Conservation (phyloP, 2,797 vertebrate species). For the Phrynocephalus guinanensis region DNA sequence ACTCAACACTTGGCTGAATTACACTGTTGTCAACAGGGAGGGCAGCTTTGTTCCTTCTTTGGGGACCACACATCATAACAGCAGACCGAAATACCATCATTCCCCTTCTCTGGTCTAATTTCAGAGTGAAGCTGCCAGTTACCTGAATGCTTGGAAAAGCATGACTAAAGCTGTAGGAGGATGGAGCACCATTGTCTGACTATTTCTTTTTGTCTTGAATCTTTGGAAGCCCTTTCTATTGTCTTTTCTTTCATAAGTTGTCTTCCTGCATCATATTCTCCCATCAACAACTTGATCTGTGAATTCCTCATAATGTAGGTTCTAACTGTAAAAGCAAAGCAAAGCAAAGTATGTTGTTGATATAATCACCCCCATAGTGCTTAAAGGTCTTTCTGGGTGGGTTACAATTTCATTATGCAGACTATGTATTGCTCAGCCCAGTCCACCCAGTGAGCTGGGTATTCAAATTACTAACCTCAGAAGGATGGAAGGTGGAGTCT, state of each 20-base stretch:
- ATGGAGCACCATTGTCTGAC: conserved; percentile 46
- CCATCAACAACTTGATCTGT: background rate
- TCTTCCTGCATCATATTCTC: background rate
- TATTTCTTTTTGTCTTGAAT: conserved; percentile 41
- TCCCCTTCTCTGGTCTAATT: conserved; percentile 34
- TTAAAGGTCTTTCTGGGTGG: no score
- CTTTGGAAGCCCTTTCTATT: conserved; percentile 17
- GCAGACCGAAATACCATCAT: background rate
- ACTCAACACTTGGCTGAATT: conserved; percentile 57
- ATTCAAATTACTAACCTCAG: no score
- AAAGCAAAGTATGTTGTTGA: no score
- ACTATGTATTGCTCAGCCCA: no score
- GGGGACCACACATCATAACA: fast-evolving
- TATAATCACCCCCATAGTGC: no score
- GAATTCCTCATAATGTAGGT: background rate
- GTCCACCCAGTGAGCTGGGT: no score
- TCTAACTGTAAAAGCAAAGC: background rate
- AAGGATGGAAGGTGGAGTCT: no score
- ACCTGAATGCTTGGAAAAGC: conserved; percentile 66
- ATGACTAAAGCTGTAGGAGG: conserved; percentile 47
- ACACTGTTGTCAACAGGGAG: background rate
- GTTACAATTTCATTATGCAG: no score
- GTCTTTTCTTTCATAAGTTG: background rate
- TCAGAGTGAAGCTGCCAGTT: conserved; percentile 54
- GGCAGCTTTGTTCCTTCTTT: background rate